Percentiles rank a stretch among this genome's conserved stretches.
phyloP scores from a whole-genome alignment of 2,888 invertebrate species.

The Agapetus fuscipes region DNA sequence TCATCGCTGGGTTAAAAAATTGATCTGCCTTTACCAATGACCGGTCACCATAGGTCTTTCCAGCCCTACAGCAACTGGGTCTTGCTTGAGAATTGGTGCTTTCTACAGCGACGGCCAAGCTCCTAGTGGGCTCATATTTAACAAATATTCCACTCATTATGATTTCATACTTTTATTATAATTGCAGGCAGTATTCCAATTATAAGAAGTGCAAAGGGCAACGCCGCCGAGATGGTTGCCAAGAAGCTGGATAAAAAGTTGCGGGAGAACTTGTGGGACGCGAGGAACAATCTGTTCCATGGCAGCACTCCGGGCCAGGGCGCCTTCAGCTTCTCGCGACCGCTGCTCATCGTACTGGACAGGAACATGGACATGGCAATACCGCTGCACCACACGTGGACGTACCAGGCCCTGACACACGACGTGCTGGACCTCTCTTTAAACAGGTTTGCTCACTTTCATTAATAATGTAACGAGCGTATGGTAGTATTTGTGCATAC shows the following conservation, averaged over 20 bases:
- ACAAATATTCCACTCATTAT: too few relatives aligned
- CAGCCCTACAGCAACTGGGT: too few relatives aligned
- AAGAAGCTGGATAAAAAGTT: constrained; percentile 95
- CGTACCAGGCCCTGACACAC: constrained; percentile 96
- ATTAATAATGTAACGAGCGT: too few relatives aligned
- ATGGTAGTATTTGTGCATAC: too few relatives aligned
- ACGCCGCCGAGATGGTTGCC: constrained; percentile 98
- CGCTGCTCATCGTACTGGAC: constrained; percentile 85
- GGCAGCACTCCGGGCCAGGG: constrained; percentile 71
- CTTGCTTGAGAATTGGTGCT: too few relatives aligned
- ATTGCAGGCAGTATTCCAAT: constrained; percentile 70
- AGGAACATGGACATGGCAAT: constrained; percentile 95
- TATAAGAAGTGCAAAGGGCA: constrained; percentile 85
- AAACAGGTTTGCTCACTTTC: constrained; percentile 50
- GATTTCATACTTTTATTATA: too few relatives aligned
- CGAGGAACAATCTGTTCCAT: constrained; percentile 91
- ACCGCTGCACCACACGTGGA: constrained; percentile 98
- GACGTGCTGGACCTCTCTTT: constrained; percentile 89
- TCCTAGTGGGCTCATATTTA: too few relatives aligned
- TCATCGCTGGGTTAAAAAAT: too few relatives aligned
- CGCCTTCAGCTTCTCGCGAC: constrained; percentile 81
- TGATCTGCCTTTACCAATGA: too few relatives aligned
- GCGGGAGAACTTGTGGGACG: constrained; percentile 92
- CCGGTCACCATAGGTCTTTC: too few relatives aligned
- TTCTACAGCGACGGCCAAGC: too few relatives aligned